Conservation (phyloP, 1,140 invertebrate genomes). For the Thaumetopoea pityocampa region DNA sequence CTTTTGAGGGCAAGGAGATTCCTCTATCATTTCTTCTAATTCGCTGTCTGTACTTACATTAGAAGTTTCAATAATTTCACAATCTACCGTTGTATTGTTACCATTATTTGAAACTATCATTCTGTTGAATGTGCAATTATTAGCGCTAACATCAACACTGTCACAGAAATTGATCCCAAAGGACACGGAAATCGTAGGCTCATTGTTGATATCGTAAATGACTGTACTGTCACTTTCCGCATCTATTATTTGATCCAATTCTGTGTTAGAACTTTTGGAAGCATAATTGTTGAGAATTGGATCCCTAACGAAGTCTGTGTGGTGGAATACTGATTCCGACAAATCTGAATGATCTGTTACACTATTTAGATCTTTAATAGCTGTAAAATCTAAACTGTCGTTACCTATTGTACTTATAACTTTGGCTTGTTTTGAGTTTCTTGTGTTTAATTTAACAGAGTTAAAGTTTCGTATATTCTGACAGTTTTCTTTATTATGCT, state of each 20-base stretch:
- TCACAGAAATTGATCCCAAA: constrained; percentile 41
- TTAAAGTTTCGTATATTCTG: constrained; percentile 19
- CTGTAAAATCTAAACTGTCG: constrained; percentile 29
- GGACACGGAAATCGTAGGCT: constrained; percentile 30
- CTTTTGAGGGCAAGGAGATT: constrained; percentile 27
- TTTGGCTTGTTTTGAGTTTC: background rate
- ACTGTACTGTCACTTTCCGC: constrained; percentile 8
- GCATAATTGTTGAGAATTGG: background rate
- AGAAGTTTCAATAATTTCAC: constrained; percentile 37
- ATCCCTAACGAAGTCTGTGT: background rate
- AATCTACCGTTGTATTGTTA: constrained; percentile 34
- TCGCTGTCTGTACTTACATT: constrained; percentile 27
- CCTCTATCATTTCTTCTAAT: constrained; percentile 21
- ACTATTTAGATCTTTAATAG: constrained; percentile 31
- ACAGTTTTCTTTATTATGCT: constrained; percentile 26
- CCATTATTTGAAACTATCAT: constrained; percentile 30
- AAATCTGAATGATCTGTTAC: constrained; percentile 3
- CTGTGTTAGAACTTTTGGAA: constrained; percentile 8
- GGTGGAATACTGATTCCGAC: background rate
- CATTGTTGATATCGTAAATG: constrained; percentile 9
- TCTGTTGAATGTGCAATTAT: constrained; percentile 40
- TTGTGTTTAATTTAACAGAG: background rate
- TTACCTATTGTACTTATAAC: constrained; percentile 12
- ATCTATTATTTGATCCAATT: constrained; percentile 4
- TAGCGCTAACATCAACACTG: constrained; percentile 34